phyloP scores from a whole-genome alignment of 2,113 vertebrate species.

The Accipiter cooperii region DNA sequence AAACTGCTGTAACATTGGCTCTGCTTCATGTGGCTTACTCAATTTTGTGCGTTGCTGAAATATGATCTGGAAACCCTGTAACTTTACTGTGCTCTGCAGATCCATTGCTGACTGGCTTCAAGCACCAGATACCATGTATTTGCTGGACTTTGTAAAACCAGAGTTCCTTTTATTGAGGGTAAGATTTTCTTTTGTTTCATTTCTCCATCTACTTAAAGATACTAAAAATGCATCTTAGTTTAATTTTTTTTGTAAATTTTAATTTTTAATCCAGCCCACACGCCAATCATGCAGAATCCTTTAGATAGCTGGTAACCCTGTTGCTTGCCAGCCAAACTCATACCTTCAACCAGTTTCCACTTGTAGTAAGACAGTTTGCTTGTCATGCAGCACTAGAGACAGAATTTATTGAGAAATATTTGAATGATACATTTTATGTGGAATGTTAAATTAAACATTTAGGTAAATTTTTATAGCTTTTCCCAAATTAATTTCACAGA shows the following conservation, averaged over 20 bases:
- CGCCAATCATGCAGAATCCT: neutral
- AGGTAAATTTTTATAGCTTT: neutral
- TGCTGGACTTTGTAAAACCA: constrained; percentile 96
- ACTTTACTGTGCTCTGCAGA: constrained; percentile 60
- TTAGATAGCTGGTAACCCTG: neutral
- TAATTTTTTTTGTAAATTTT: no score
- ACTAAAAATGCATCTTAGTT: neutral
- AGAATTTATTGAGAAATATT: neutral
- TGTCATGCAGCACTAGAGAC: neutral
- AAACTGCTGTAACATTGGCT: neutral
- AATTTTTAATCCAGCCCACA: neutral
- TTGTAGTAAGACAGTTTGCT: neutral
- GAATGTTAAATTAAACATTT: neutral
- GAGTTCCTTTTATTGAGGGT: constrained; percentile 96
- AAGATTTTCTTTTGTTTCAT: neutral
- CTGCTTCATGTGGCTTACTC: neutral
- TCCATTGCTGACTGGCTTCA: constrained; percentile 97
- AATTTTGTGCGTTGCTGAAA: neutral
- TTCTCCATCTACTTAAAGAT: neutral
- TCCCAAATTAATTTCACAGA: neutral
- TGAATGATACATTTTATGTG: neutral
- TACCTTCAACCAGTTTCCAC: neutral
- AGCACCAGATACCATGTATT: constrained; percentile 96
- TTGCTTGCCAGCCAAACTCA: neutral
- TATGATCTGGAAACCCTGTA: neutral